Base-by-base conservation (phyloP, 1,140 invertebrate species). In the Psix sp. region DNA sequence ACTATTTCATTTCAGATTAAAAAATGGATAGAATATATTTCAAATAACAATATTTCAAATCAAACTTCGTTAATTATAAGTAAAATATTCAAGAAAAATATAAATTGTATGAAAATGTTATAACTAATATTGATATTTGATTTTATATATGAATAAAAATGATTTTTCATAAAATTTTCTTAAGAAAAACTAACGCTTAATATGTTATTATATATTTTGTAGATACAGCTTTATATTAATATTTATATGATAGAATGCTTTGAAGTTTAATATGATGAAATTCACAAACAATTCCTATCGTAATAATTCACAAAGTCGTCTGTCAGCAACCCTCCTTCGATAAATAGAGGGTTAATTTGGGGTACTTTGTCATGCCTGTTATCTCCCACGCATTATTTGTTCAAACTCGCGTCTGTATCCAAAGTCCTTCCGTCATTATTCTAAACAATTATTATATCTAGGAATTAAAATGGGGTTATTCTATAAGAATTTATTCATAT, bases 311-410 rank as follows among this genome's bases (percentile, higher is more conserved):
- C 49, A 38, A 38, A 46, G 45, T 51, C 24, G 65, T 57, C 29
- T 70, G 63, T 49, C 46, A 43, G 13, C 49, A 16, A 63, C 81
- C 73, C 76, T 81, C 70, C 80, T 78, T 77, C 75, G 80, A 84
- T 84, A 82, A 85, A 81, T 82, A 77, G 80, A 83, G 80, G 82
- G 79, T 83, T 85, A 83, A 85, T 83, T 83, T 82, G 78, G 75
- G 77, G 81, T 62, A 75, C 77, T 31, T 68, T 72, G 68, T 40
- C 76, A 75, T 74, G 74, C 72, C 73, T 76, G 80, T 82, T 85
- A 84, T 85, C 83, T 83, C 80, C 82, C 80, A 82, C 77, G 81
- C 81, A 76, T 78, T 85, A 83, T 85, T 85, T 85, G 77, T 71
- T 60, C 78, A 82, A 46, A 80, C 80, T 80, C 80, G 80, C 76